Evolutionary conservation across 1,140 invertebrate species (phyloP), one percentile per base, ranked within the genome.

Genomic region (Drosophila mojavensis): DNA sequence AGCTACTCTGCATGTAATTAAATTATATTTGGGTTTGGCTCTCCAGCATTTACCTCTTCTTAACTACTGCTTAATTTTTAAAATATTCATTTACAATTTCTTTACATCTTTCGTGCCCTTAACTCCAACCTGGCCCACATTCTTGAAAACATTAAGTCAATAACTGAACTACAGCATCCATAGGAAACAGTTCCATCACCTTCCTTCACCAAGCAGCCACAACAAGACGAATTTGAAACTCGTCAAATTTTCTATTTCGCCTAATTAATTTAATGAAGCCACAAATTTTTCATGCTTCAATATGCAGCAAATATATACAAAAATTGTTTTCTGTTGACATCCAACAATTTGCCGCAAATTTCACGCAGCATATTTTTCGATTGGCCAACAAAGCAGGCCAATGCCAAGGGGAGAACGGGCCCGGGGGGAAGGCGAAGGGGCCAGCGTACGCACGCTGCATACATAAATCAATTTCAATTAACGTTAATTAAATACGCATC

Each of bases 401-500:
- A 24, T 9, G 0, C 28, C 7, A 20, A 9, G 15, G 28, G 20
- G 20, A 24, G 20, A 1, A 3, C 20, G 20, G 3, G 0, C 20
- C n/a, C 0, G 5, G 17, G 28, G 11, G 26, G 13, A 9, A n/a
- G 24, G 17, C 7, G 33, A 9, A 33, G 45, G 20, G 56, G n/a
- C n/a, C 24, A 24, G 30, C n/a, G 79, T 88, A 89, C 84, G 84
- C 77, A 71, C 66, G 60, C 75, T 81, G 85, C 84, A 90, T 89
- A 84, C 78, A 90, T 89, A 90, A 89, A 89, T 90, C 85, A 90
- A 90, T 90, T 90, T 84, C 85, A 89, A 89, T 90, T 89, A 89
- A 85, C 84, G 78, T 89, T 89, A 89, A 89, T 90, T 89, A 89
- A 89, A 89, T 89, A 89, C 85, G 85, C 84, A 89, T 89, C 75